Conservation (phyloP, 2,113 vertebrate species). For the Antechinus stuartii region DNA sequence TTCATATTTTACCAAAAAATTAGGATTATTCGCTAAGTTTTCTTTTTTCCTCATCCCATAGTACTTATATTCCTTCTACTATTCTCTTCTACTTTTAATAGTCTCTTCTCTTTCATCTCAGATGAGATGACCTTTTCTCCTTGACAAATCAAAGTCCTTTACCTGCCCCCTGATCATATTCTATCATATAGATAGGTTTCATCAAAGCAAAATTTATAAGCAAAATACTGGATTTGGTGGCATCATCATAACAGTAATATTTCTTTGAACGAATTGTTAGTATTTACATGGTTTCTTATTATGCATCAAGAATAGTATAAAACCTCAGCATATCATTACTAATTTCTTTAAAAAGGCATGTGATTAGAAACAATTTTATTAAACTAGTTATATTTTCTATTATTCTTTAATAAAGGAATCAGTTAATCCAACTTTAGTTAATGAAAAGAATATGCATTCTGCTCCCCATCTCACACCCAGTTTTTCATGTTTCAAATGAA, state of each 20-base stretch:
- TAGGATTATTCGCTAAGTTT: not conserved
- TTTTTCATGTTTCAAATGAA: conserved; percentile 37
- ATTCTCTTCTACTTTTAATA: not conserved
- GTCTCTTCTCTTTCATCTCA: not conserved
- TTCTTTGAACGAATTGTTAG: conserved; percentile 27
- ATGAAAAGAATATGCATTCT: not conserved
- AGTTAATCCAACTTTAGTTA: not conserved
- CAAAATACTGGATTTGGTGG: not conserved
- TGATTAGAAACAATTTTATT: not conserved
- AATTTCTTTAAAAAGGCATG: not conserved
- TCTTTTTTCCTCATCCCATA: not conserved
- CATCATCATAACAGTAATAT: not conserved
- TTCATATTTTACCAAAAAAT: not conserved
- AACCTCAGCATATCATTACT: conserved; percentile 17
- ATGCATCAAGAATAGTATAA: conserved; percentile 5
- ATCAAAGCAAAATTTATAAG: conserved; percentile 10
- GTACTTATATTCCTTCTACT: not conserved
- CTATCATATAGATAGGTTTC: not conserved
- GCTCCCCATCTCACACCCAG: not conserved
- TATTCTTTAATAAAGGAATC: conserved; percentile 51
- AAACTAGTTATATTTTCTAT: not conserved
- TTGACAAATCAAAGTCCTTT: not conserved
- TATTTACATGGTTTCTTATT: conserved; percentile 28
- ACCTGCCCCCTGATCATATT: too few species aligned
- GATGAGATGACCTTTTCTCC: not conserved